Percentiles rank a stretch among this genome's conserved stretches.
phyloP scores from a whole-genome alignment of 2,888 invertebrate species.

The Ophraella communa region DNA sequence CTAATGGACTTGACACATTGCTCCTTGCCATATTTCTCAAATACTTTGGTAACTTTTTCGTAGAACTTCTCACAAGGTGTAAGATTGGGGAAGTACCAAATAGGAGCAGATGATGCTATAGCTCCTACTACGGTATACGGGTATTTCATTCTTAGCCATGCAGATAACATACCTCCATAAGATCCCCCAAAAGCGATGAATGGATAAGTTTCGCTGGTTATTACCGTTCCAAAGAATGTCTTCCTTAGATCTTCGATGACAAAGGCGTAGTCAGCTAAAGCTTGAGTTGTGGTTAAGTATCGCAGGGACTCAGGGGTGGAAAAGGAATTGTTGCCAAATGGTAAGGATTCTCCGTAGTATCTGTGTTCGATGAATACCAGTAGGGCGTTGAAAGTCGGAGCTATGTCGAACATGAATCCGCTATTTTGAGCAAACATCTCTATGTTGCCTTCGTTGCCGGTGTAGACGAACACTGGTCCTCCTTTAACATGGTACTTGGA shows the following conservation, averaged over 20 bases:
- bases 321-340: constrained; percentile 80
- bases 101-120: constrained; percentile 91
- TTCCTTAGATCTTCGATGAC: constrained; percentile 70
- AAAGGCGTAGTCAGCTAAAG: constrained; percentile 90
- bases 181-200: constrained; percentile 88
- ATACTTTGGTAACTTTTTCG: constrained; percentile 81
- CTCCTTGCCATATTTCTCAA: constrained; percentile 59
- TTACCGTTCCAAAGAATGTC: constrained; percentile 39
- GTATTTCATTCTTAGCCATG: constrained; percentile 96
- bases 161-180: constrained; percentile 97
- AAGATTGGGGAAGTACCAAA: constrained; percentile 83
- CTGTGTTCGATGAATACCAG: constrained; percentile 94
- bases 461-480: constrained; percentile 91
- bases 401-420: constrained; percentile 94
- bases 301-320: constrained; percentile 71
- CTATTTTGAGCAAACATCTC: constrained; percentile 88
- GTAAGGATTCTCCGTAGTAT: constrained; percentile 90
- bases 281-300: constrained; percentile 88
- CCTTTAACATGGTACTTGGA: constrained; percentile 73
- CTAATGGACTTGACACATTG: constrained; percentile 70
- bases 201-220: constrained; percentile 65
- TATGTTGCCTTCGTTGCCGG: constrained; percentile 95
- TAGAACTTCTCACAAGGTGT: constrained; percentile 79
- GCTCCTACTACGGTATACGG: constrained; percentile 88
- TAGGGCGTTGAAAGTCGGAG: constrained; percentile 77